Percentiles rank a stretch among this genome's conserved stretches.
These are phyloP conservation scores for Phalacrocorax carbo DNA, from an alignment of 2,113 vertebrate genomes.

Conservation along the genomic window DNA sequence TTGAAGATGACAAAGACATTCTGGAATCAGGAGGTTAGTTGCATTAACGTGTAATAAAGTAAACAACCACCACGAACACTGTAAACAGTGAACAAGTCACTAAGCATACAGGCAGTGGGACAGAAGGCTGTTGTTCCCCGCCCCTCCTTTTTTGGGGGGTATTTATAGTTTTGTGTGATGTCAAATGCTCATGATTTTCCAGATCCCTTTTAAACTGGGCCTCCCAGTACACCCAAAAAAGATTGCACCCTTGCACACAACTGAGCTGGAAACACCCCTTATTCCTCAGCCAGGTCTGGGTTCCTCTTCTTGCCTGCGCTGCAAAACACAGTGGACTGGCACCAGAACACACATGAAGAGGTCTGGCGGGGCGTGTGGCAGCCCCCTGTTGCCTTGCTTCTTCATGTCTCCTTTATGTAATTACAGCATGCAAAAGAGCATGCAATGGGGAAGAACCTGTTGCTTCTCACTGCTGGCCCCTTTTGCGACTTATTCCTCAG, in stretches of 20 bases:
- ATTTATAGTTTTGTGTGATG: neutral
- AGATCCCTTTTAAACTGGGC: neutral
- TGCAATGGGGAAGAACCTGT: neutral
- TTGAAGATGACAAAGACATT: neutral
- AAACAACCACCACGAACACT: neutral
- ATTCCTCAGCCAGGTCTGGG: neutral
- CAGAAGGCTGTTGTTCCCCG: neutral
- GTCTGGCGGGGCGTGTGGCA: accelerated
- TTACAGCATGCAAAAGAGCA: neutral
- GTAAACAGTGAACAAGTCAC: neutral
- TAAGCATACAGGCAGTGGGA: neutral
- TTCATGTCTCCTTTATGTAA: neutral
- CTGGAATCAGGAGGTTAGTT: neutral
- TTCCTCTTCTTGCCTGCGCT: neutral
- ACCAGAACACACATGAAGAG: neutral
- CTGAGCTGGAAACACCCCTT: neutral
- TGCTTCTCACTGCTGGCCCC: neutral
- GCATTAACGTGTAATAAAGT: neutral
- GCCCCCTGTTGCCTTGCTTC: neutral
- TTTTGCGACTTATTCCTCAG: neutral
- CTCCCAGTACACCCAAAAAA: neutral
- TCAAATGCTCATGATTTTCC: neutral
- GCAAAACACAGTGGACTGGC: neutral
- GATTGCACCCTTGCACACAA: neutral
- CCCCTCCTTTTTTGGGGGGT: neutral